Evolutionary conservation across 2,113 vertebrate genomes (phyloP), one percentile per base, ranked within the genome.

Genomic region (Prolemur simus): DNA sequence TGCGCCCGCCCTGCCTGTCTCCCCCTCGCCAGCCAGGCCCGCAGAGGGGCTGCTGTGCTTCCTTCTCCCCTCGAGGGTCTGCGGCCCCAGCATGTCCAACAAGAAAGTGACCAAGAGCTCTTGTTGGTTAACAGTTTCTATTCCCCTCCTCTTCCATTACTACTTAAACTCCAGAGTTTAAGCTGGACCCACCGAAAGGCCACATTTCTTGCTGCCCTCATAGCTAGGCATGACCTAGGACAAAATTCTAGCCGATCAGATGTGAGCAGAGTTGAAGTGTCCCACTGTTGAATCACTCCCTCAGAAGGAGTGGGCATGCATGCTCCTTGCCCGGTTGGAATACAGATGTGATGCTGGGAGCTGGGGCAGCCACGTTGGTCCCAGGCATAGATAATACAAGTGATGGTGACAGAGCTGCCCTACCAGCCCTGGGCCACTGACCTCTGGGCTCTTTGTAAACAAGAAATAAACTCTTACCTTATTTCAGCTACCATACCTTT

Each of bases 1-100:
- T 10, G 58, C 32, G 3, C 10, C 5, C 0, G 29, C 8, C 14
- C 52, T 12, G 32, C 1, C 7, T 7, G 17, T 17, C 15, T 4
- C 14, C 42, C 64, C 32, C 13, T 11, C 34, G 3, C 25, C 42
- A 49, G 60, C 42, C 23, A 11, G 39, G 21, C 32, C 0, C 0
- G 23, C 78, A 6, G 15, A 37, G 54, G 39, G 27, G 14, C 2
- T 10, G 78, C 66, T 1, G 8, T 12, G 12, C 18, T 13, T 12
- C 13, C 9, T 42, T 14, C 64, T 52, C 21, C 37, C 27, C 27
- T 21, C 15, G 12, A 64, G 25, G 68, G 37, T 49, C 58, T 8
- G 8, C 7, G 52, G 45, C 52, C 47, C 20, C 37, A 29, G 32
- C 58, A 18, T 1, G 8, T 23, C 42, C 29, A 29, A 52, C 42